phyloP scores from a whole-genome alignment of 2,113 vertebrate species.

The Pachycephala philippinensis region DNA sequence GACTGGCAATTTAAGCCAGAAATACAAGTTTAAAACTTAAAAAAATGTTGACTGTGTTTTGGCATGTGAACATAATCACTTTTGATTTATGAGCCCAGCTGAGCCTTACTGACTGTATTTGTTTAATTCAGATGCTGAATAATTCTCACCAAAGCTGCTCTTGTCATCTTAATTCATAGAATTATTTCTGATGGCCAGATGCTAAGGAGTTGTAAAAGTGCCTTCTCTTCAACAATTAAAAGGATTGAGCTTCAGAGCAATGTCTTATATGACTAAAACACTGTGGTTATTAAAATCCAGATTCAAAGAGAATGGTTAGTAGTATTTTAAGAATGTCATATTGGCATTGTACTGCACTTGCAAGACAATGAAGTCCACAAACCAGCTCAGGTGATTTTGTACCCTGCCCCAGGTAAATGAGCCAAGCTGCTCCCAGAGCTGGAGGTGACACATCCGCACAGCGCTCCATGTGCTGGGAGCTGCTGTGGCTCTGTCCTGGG shows the following conservation, averaged over 20 bases:
- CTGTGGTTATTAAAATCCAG: neutral
- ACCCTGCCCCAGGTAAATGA: neutral
- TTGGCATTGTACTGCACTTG: neutral
- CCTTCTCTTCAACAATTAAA: neutral
- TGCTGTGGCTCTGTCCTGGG: neutral
- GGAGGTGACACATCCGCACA: neutral
- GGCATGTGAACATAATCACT: neutral
- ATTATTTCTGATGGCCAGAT: neutral
- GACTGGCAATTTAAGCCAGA: neutral
- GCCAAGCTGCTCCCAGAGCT: neutral
- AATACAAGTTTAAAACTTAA: neutral
- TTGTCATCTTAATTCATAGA: neutral
- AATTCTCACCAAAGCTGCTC: neutral
- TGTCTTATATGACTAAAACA: neutral
- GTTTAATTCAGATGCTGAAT: neutral
- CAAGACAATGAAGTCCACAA: neutral
- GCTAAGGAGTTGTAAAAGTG: neutral
- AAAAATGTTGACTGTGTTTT: neutral
- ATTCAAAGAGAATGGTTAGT: neutral
- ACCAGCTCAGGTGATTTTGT: neutral
- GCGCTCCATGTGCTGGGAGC: fast-evolving
- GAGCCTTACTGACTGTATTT: neutral
- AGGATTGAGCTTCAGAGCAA: neutral
- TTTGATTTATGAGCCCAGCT: neutral
- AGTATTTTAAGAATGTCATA: neutral